Base-by-base conservation (phyloP, 2,888 invertebrate species). In the Phytoseiulus persimilis region DNA sequence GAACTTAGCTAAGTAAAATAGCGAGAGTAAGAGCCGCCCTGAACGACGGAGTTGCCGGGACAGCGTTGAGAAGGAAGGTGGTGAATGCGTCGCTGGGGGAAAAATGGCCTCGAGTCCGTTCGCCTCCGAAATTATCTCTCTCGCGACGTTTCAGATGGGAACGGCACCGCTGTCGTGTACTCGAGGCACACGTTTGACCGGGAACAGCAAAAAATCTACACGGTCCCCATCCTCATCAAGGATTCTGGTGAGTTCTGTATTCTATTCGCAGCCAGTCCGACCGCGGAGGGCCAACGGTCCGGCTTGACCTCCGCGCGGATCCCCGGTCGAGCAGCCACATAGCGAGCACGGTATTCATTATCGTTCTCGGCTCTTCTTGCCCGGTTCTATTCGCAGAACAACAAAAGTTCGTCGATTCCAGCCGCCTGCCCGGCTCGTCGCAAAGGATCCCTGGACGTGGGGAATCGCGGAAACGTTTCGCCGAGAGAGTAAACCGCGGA, bases 221-320 rank as follows among this genome's bases (percentile, higher is more conserved):
- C 95, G 90, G 95, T 99, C 91, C 97, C 97, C 0, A 96, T 99
- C 90, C 94, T 95, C 23, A 97, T 99, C 91, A 95, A 95, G 0
- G 99, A 99, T 92, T 95, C 95, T 90, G 97, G 98, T 0, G 92
- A 90, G 32, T 39, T 87, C 31, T 6, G 32, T 31, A 33, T 33
- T 87, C 87, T 92, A 23, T 92, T 92, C 11, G 90, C 91, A 2
- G 28, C 5, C 28, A 3, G 65, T 65, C 65, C 1, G 18, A 65
- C 65, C 28, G 18, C 65, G 18, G 18, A 65, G 1, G 65, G 18
- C n/a, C n/a, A n/a, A n/a, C n/a, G 65, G 18, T 1, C 39, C 39
- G 9, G 65, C 65, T 65, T 65, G 65, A 65, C 65, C 65, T 18
- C 9, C 18, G 11, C 1, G 23, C 23, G 14, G 65, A 23, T 65